phyloP scores from a whole-genome alignment of 2,888 invertebrate genomes.

The Acronicta psi region DNA sequence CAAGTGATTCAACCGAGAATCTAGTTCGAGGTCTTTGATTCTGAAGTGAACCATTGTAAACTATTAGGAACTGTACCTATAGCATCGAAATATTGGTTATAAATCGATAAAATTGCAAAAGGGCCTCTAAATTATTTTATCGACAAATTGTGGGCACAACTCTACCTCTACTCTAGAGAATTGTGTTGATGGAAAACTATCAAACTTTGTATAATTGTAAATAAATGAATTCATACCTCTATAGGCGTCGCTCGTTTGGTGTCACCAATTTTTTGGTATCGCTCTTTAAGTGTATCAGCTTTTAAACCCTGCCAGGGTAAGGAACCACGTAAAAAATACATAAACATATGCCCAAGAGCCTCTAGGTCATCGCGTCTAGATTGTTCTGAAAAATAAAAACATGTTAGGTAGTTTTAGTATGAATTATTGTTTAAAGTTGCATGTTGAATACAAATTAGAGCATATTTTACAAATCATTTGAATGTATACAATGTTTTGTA shows the following conservation, averaged over 20 bases:
- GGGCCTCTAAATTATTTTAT: no score
- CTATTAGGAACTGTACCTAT: not conserved
- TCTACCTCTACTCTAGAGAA: no score
- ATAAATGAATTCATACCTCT: constrained; percentile 90
- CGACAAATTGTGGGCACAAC: no score
- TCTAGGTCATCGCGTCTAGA: constrained; percentile 99
- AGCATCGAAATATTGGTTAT: no score
- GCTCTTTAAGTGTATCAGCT: constrained; percentile 99
- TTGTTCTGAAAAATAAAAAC: constrained; percentile 93
- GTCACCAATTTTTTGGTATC: constrained; percentile 99
- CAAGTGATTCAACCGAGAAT: no score
- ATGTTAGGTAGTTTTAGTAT: constrained; percentile 37
- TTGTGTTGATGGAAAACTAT: not conserved
- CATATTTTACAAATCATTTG: constrained; percentile 42
- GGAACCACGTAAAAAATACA: constrained; percentile 99
- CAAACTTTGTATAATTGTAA: no score
- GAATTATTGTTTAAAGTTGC: constrained; percentile 45
- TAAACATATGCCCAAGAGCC: constrained; percentile 99
- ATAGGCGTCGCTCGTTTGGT: constrained; percentile 99
- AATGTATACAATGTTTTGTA: constrained; percentile 30
- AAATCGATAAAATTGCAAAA: no score
- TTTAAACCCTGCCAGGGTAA: constrained; percentile 99
- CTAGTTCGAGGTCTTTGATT: constrained; percentile 1
- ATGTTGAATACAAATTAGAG: constrained; percentile 54
- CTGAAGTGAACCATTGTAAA: not conserved